A percentile compares a stretch with the other conserved stretches of the same genome.
Conservation (phyloP, 2,888 invertebrate genomes). For the Lepidochitona cinerea region DNA sequence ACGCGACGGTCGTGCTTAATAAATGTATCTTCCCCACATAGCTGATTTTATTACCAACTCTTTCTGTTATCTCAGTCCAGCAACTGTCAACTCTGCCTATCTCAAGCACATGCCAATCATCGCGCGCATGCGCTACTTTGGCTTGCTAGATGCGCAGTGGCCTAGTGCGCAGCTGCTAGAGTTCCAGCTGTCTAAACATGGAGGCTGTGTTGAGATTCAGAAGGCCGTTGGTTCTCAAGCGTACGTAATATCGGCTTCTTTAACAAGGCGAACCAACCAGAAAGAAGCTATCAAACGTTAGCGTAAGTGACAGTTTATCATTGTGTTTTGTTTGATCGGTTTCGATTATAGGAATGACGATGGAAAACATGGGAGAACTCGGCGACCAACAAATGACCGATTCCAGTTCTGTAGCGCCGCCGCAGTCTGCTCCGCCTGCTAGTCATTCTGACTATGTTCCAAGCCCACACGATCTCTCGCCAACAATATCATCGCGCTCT, state of each 20-base stretch:
- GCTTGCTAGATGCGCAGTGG: conserved; percentile 58
- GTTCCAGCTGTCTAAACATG: conserved; percentile 69
- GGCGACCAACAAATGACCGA: conserved; percentile 69
- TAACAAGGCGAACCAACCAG: conserved; percentile 46
- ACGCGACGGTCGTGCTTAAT: conserved; percentile 2
- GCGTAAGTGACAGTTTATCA: conserved; percentile 66
- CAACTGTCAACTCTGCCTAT: conserved; percentile 2
- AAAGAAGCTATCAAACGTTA: conserved; percentile 65
- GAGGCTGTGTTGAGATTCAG: conserved; percentile 60
- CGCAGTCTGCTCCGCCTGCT: too few relatives aligned
- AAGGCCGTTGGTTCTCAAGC: conserved; percentile 60
- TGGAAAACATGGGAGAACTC: conserved; percentile 72
- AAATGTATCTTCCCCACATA: background rate
- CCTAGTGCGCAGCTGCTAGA: conserved; percentile 60
- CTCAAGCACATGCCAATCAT: conserved; percentile 3
- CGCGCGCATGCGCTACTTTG: background rate
- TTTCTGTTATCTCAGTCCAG: background rate
- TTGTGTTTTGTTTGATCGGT: conserved; percentile 67
- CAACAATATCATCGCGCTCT: conserved; percentile 53
- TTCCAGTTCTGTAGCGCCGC: conserved; percentile 44
- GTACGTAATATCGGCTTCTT: conserved; percentile 51
- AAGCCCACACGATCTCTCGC: conserved; percentile 51
- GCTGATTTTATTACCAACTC: conserved; percentile 1
- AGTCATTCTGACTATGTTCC: conserved; percentile 40
- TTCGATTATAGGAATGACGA: conserved; percentile 70